Conservation (phyloP, 2,888 invertebrate species). For the Hecatera dysodea region DNA sequence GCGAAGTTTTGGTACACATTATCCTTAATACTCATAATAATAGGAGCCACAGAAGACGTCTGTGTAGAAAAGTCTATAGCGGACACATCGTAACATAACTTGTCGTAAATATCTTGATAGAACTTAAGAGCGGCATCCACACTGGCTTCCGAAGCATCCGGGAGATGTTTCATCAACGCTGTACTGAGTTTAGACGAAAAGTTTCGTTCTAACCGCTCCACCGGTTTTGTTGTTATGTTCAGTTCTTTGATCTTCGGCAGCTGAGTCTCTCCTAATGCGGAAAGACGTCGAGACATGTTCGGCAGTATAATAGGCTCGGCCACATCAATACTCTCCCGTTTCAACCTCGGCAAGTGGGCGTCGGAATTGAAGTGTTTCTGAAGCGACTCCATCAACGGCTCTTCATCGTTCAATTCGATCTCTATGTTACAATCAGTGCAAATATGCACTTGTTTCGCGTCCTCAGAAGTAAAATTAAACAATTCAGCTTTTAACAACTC, state of each 20-base stretch:
- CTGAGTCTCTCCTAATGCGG: conserved; percentile 82
- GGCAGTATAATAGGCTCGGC: conserved; percentile 85
- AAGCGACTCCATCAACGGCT: conserved; percentile 86
- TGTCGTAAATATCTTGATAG: conserved; percentile 81
- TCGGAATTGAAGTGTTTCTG: conserved; percentile 86
- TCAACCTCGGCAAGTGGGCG: conserved; percentile 83
- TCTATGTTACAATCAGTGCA: conserved; percentile 87
- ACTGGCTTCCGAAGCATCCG: conserved; percentile 85
- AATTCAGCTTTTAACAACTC: conserved; percentile 85
- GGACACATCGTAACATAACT: conserved; percentile 79
- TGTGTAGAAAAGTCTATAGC: conserved; percentile 81
- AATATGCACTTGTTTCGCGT: conserved; percentile 86
- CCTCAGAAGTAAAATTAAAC: conserved; percentile 72
- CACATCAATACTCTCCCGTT: conserved; percentile 86
- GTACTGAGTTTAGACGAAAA: conserved; percentile 81
- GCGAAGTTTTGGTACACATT: conserved; percentile 88
- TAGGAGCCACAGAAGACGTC: conserved; percentile 86
- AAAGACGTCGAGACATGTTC: conserved; percentile 85
- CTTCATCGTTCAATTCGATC: conserved; percentile 85
- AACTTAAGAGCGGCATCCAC: conserved; percentile 84
- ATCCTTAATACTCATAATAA: conserved; percentile 89
- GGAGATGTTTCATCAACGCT: conserved; percentile 80
- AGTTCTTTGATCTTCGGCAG: conserved; percentile 78
- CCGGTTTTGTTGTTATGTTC: conserved; percentile 77
- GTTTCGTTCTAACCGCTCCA: conserved; percentile 81